Conservation (phyloP, 2,113 vertebrate genomes). For the Sigmodon hispidus region DNA sequence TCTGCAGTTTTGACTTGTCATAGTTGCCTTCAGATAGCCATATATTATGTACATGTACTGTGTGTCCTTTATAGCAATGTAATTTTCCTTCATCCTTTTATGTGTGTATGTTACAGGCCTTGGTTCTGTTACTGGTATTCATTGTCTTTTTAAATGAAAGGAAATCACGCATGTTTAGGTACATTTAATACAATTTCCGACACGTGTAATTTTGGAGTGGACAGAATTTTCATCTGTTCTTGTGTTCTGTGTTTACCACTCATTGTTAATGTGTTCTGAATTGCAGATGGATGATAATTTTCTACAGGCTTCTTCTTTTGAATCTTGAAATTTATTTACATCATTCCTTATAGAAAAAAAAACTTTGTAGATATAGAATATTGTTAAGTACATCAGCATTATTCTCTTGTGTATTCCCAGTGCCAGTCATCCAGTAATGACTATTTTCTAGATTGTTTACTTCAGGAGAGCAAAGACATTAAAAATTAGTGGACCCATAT, state of each 20-base stretch:
- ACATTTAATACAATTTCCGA: not conserved
- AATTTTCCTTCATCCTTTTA: not conserved
- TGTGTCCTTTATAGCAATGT: not conserved
- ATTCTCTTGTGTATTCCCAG: not conserved
- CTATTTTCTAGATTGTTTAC: not conserved
- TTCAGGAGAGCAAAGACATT: not conserved
- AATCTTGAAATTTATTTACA: not conserved
- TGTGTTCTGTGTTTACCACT: not conserved
- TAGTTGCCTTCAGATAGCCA: not conserved
- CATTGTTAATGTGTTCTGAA: not conserved
- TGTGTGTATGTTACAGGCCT: not conserved
- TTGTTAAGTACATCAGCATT: not conserved
- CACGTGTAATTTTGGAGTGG: not conserved
- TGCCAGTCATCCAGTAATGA: not conserved
- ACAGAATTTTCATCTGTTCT: not conserved
- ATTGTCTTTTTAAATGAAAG: not conserved
- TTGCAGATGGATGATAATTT: not conserved
- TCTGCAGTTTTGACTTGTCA: not conserved
- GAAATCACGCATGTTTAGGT: not conserved
- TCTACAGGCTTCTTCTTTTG: not conserved
- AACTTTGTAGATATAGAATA: not conserved
- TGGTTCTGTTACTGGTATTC: not conserved
- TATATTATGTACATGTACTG: accelerated
- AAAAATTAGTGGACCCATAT: not conserved
- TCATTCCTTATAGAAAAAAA: no score